phyloP scores from a whole-genome alignment of 1,140 invertebrate species.

The Ylistrum balloti region DNA sequence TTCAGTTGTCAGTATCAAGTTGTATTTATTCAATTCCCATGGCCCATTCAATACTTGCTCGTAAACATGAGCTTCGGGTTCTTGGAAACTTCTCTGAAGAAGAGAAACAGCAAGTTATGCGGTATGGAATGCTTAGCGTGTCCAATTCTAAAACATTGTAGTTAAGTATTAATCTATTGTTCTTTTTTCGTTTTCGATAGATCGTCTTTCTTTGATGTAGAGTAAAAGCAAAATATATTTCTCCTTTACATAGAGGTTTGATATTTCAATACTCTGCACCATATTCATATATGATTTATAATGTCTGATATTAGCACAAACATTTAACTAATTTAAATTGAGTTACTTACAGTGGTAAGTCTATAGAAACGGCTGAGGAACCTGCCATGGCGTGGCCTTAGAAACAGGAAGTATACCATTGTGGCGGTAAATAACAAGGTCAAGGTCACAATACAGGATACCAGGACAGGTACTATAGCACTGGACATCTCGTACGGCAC shows the following conservation, averaged over 20 bases:
- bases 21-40: constrained; percentile 75
- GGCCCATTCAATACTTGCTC: constrained; percentile 76
- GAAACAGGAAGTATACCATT: constrained; percentile 73
- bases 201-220: too few species aligned
- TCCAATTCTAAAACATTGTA: too few species aligned
- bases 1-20: constrained; percentile 74
- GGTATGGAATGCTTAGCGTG: too few species aligned
- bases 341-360: constrained; percentile 65
- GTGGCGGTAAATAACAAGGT: constrained; percentile 69
- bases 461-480: constrained; percentile 65
- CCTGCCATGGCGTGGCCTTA: constrained; percentile 69
- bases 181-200: too few species aligned
- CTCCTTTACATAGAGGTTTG: too few species aligned
- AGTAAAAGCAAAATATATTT: too few species aligned
- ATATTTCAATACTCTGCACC: too few species aligned
- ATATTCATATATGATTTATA: too few species aligned
- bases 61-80: constrained; percentile 70
- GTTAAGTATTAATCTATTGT: too few species aligned
- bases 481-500: constrained; percentile 43
- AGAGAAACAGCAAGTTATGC: too few species aligned
- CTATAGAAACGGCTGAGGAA: constrained; percentile 68
- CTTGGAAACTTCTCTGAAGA: constrained; percentile 62
- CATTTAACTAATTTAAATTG: too few species aligned
- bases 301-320: too few species aligned
- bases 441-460: constrained; percentile 69